Evolutionary conservation across 2,113 vertebrate species (phyloP).

Genomic region (Origma solitaria): DNA sequence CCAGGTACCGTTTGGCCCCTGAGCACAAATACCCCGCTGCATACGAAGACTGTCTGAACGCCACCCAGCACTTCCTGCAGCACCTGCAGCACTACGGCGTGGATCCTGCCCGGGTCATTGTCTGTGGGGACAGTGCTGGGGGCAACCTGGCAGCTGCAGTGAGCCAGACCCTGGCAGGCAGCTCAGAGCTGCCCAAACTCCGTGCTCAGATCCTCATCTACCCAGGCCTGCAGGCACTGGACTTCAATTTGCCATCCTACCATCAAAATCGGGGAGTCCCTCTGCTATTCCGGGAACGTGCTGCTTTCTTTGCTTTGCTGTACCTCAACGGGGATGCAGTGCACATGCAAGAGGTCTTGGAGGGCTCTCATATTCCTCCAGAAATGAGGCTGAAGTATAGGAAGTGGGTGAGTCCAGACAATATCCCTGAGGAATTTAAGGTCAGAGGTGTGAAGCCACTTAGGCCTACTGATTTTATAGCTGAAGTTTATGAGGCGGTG

Average conservation of each 20-base stretch:
- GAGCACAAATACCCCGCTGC: slow-evolving; percentile 73
- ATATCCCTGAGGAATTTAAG: slow-evolving; percentile 75
- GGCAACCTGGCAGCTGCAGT: slow-evolving; percentile 72
- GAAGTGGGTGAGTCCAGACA: slow-evolving; percentile 75
- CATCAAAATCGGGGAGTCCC: slow-evolving; percentile 79
- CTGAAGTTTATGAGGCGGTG: slow-evolving; percentile 67
- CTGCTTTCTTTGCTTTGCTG: slow-evolving; percentile 67
- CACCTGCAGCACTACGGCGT: slow-evolving; percentile 66
- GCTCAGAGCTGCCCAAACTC: slow-evolving; percentile 69
- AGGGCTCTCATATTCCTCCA: slow-evolving; percentile 73
- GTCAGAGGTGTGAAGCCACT: slow-evolving; percentile 19
- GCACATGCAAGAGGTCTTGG: slow-evolving; percentile 65
- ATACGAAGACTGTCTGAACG: slow-evolving; percentile 71
- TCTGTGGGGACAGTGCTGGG: slow-evolving; percentile 83
- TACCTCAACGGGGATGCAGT: slow-evolving; percentile 69
- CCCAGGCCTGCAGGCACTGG: slow-evolving; percentile 74
- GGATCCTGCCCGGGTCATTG: slow-evolving; percentile 67
- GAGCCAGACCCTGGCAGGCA: slow-evolving; percentile 72
- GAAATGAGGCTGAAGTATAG: slow-evolving; percentile 71
- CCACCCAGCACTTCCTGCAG: slow-evolving; percentile 76
- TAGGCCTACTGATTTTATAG: slow-evolving; percentile 39
- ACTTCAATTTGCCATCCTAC: slow-evolving; percentile 85
- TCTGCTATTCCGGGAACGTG: slow-evolving; percentile 66
- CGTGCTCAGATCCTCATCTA: slow-evolving; percentile 85
- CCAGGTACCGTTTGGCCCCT: slow-evolving; percentile 78